Evolutionary conservation across 2,888 invertebrate genomes (phyloP).

Genomic region (Drosophila longiperda): DNA sequence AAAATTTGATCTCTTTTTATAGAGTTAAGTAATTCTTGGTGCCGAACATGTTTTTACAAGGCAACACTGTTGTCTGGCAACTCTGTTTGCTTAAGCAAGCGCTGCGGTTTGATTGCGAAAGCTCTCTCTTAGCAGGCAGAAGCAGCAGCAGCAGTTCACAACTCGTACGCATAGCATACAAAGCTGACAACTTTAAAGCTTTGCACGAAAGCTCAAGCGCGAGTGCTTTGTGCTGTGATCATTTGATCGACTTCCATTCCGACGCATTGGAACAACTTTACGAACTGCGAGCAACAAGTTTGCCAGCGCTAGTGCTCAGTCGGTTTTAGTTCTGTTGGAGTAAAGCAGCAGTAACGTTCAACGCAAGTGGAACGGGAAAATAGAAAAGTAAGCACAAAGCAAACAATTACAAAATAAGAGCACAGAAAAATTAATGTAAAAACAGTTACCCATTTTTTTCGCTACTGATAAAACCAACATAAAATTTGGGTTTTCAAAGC

Average conservation of each 20-base stretch:
- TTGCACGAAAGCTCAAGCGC: slow-evolving; percentile 51
- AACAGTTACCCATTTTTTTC: slow-evolving; percentile 13
- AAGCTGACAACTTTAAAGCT: slow-evolving; percentile 50
- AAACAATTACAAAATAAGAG: slow-evolving; percentile 42
- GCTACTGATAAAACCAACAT: neutral
- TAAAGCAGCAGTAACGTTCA: slow-evolving; percentile 73
- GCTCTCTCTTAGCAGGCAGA: slow-evolving; percentile 31
- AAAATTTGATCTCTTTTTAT: neutral
- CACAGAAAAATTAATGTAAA: slow-evolving; percentile 26
- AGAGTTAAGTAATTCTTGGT: neutral
- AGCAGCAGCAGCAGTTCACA: slow-evolving; percentile 45
- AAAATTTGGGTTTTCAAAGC: neutral
- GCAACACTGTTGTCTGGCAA: slow-evolving; percentile 20
- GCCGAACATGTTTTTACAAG: neutral
- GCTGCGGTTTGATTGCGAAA: slow-evolving; percentile 29
- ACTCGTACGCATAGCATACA: slow-evolving; percentile 45
- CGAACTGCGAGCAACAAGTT: slow-evolving; percentile 67
- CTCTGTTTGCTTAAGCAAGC: slow-evolving; percentile 19
- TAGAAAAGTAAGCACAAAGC: slow-evolving; percentile 68
- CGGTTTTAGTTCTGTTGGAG: slow-evolving; percentile 77
- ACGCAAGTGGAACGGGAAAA: slow-evolving; percentile 63
- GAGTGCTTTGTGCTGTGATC: slow-evolving; percentile 29
- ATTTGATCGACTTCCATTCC: slow-evolving; percentile 43
- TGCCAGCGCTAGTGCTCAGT: slow-evolving; percentile 60
- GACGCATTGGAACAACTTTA: slow-evolving; percentile 60